Base-by-base conservation (phyloP, 2,797 vertebrate species). In the Neoniphon sammara region DNA sequence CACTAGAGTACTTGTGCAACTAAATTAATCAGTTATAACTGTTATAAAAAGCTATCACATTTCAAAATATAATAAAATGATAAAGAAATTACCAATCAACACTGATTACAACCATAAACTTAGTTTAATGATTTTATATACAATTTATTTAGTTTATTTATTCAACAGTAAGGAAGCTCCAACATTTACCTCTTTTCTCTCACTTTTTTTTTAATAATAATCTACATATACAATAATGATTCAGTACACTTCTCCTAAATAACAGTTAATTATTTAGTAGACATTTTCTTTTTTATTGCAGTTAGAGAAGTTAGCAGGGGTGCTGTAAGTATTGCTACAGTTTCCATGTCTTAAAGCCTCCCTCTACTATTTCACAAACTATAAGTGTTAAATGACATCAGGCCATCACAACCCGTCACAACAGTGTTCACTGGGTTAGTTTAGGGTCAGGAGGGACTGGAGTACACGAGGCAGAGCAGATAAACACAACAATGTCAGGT, bases 251-350 rank as follows among this genome's bases (percentile, higher is more conserved):
- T 92, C 76, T 86, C 64, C 86, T 91, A 88, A 83, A 84, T 82
- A 89, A 92, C 90, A 91, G 78, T 90, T 83, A 85, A 80, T 87
- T 92, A 82, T 91, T 83, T 82, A 88, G 64, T 80, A 75, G 85
- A 88, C 87, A 83, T 78, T 52, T 81, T 82, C 85, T 58, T 87
- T 87, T 89, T 91, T 92, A 93, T 93, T 94, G 92, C 92, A 79
- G 70, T 85, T 86, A 79, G 69, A 85, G 84, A 84, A 72, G 73
- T 84, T 81, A 81, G 87, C 81, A 85, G 85, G 84, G 91, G 84
- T 90, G 88, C 88, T 90, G 69, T 68, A 87, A 87, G 86, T 94
- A 93, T 93, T 93, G 93, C 92, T 91, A 91, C 87, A 65, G 82
- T 88, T 89, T 84, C 61, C 46, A 3, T 85, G 82, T 86, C 72